Evolutionary conservation across 1,140 invertebrate species (phyloP), one percentile per base, ranked within the genome.

Genomic region (Physella acuta): DNA sequence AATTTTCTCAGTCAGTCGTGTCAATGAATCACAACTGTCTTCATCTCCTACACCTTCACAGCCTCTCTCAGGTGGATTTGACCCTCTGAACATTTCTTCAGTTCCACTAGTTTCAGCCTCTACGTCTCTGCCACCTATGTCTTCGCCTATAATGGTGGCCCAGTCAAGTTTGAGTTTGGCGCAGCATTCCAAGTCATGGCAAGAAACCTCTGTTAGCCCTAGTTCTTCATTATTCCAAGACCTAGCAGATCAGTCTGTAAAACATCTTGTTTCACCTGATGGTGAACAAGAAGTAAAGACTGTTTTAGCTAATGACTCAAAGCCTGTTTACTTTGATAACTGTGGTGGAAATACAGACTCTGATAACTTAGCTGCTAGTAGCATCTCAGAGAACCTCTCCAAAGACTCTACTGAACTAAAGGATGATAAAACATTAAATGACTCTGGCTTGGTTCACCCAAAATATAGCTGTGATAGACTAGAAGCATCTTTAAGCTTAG

Each of bases 1-100:
- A 69, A 76, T 82, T 36, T 82, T 83, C 58, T 80, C 79, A 44
- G 81, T 83, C 17, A 80, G 76, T 49, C 71, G 74, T 64, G 81
- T 81, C 31, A 51, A 33, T 33, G 72, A 75, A 33, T 63, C 75
- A 33, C 39, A 31, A 26, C 37, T 66, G 3, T 44, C 66, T 8
- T 67, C 76, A 26, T 62, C 67, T 3, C 24, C 64, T 1, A 36
- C 51, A 26, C 31, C 61, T 44, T n/a, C 55, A 30, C 33, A 31
- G 36, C 39, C 63, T 2, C 60, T 59, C 1, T 59, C 65, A 20
- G 56, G 36, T 59, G 66, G 52, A 30, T 72, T 68, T 62, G 44
- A 49, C 30, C 62, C 71, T 60, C 71, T 65, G 24, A 71, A 70
- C 37, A 51, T 73, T 39, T 60, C 60, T n/a, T 49, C 71, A 11